phyloP scores from a whole-genome alignment of 2,888 invertebrate species.

The Thymelicus lineola region DNA sequence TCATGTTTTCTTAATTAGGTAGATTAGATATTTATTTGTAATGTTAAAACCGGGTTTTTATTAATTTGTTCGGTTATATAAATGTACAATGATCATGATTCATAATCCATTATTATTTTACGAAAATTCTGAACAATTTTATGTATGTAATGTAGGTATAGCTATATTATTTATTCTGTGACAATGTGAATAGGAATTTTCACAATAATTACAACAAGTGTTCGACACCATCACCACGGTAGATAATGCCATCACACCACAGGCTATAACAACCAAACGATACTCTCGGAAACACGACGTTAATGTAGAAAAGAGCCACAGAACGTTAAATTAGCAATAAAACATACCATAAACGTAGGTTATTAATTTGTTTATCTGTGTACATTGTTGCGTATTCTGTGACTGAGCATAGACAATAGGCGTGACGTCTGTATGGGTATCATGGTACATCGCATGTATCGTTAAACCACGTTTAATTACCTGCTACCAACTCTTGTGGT shows the following conservation, averaged over 20 bases:
- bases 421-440: constrained; percentile 52
- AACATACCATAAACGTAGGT: constrained; percentile 33
- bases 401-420: constrained; percentile 61
- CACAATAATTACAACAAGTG: neutral
- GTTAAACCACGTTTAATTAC: constrained; percentile 78
- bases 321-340: constrained; percentile 34
- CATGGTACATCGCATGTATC: constrained; percentile 50
- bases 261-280: neutral
- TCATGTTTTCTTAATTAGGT: too few species aligned
- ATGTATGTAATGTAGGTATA: too few species aligned
- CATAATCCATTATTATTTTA: too few species aligned
- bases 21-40: too few species aligned
- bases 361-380: constrained; percentile 43
- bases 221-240: too few species aligned
- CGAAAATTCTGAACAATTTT: too few species aligned
- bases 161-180: too few species aligned
- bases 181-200: neutral
- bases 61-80: too few species aligned
- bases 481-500: constrained; percentile 62
- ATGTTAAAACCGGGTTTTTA: too few species aligned
- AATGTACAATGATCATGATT: too few species aligned
- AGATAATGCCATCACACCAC: neutral
- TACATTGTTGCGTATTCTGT: constrained; percentile 64
- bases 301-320: constrained; percentile 22
- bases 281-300: constrained; percentile 2